Evolutionary conservation across 2,888 invertebrate genomes (phyloP).

Genomic region (Patella ulyssiponensis): DNA sequence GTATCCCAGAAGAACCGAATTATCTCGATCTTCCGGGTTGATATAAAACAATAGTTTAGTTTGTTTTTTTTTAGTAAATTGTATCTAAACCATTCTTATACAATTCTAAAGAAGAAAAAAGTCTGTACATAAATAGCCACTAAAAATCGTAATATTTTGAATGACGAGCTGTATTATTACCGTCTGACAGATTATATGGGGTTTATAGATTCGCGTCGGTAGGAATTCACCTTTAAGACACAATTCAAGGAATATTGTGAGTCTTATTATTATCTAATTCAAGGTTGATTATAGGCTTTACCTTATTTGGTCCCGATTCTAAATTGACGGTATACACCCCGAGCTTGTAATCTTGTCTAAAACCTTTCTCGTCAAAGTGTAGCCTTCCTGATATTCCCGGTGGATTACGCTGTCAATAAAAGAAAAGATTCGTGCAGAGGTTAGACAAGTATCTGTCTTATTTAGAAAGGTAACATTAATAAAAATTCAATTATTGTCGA

Average conservation of each 20-base stretch:
- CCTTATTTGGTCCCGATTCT: slow-evolving; percentile 60
- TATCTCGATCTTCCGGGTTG: too few species aligned
- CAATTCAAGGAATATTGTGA: neutral
- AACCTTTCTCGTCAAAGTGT: slow-evolving; percentile 64
- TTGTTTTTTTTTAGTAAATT: too few species aligned
- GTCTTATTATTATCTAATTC: neutral
- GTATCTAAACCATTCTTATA: too few species aligned
- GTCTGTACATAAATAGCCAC: too few species aligned
- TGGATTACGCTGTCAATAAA: slow-evolving; percentile 24
- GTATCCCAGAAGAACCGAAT: too few species aligned
- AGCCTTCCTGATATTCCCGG: slow-evolving; percentile 67
- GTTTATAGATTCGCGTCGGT: neutral
- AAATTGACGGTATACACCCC: slow-evolving; percentile 64
- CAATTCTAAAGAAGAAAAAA: too few species aligned
- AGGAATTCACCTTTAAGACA: neutral
- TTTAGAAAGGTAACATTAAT: too few species aligned
- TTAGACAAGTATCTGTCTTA: neutral
- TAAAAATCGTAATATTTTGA: too few species aligned
- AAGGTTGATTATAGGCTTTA: slow-evolving; percentile 26
- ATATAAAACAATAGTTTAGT: too few species aligned
- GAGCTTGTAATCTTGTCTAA: slow-evolving; percentile 63
- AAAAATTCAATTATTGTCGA: too few species aligned
- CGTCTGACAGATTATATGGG: neutral
- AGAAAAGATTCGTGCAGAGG: neutral
- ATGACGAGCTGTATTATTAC: too few species aligned